These are phyloP conservation scores for Ceratoteleas bidentatus DNA, from an alignment of 1,140 invertebrate genomes.

Conservation along the genomic window DNA sequence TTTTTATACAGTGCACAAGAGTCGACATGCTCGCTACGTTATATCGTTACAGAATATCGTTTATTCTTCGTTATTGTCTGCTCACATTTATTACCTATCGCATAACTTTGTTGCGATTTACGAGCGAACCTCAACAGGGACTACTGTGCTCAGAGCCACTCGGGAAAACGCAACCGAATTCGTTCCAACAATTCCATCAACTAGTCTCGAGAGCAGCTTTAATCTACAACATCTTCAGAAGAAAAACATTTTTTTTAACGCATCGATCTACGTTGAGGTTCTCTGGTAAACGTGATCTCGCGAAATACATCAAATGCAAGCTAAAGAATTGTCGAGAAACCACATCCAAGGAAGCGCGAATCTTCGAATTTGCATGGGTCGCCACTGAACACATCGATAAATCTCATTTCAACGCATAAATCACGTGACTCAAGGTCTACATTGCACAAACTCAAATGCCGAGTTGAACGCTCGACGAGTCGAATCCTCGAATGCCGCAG, in stretches of 20 bases:
- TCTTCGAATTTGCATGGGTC: conserved; percentile 22
- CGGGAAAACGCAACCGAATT: too few relatives aligned
- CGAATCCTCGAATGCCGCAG: too few relatives aligned
- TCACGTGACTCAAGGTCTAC: conserved; percentile 29
- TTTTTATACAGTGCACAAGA: conserved; percentile 49
- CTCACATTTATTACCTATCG: conserved; percentile 77
- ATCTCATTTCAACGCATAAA: conserved; percentile 44
- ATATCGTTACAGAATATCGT: conserved; percentile 69
- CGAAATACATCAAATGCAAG: conserved; percentile 43
- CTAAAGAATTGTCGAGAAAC: conserved; percentile 21
- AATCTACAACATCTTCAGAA: too few relatives aligned
- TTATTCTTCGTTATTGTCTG: conserved; percentile 78
- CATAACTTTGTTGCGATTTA: conserved; percentile 53
- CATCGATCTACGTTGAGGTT: conserved; percentile 4
- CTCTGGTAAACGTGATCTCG: conserved; percentile 7
- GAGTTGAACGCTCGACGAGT: too few relatives aligned
- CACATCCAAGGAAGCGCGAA: conserved; percentile 38
- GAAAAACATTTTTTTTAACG: too few relatives aligned
- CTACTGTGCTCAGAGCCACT: background rate
- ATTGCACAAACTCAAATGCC: conserved; percentile 38
- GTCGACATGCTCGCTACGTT: conserved; percentile 30
- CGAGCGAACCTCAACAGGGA: conserved; percentile 21
- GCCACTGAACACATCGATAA: conserved; percentile 45
- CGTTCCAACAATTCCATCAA: too few relatives aligned
- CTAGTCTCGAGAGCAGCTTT: too few relatives aligned